A percentile compares a stretch with the other conserved stretches of the same genome.
These are phyloP conservation scores for Octopus bimaculoides DNA, from an alignment of 1,140 invertebrate genomes.

Conservation along the genomic window DNA sequence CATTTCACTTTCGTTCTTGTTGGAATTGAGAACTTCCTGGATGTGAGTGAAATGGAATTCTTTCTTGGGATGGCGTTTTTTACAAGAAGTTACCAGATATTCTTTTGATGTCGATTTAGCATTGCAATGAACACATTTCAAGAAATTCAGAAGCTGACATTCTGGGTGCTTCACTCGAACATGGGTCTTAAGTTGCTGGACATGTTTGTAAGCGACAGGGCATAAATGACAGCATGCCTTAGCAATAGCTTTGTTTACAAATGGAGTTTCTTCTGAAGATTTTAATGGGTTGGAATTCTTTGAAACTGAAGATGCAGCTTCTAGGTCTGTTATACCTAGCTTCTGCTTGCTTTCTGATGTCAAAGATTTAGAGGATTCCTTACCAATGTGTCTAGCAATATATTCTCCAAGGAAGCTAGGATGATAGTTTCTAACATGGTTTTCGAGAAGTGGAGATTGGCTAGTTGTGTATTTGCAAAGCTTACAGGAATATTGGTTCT, in stretches of 20 bases:
- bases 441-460: constrained; percentile 26
- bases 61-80: constrained; percentile 1
- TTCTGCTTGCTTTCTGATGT: background rate
- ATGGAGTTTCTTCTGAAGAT: background rate
- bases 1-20: background rate
- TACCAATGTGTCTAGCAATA: background rate
- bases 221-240: constrained; percentile 7
- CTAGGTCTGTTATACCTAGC: background rate
- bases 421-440: constrained; percentile 23
- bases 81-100: background rate
- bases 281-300: too few species aligned
- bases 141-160: background rate
- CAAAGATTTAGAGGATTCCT: background rate
- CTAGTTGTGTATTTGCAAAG: constrained; percentile 31
- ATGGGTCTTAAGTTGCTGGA: background rate
- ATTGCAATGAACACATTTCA: constrained; percentile 8
- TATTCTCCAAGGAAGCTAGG: background rate
- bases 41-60: background rate
- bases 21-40: background rate
- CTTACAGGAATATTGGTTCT: constrained; percentile 30
- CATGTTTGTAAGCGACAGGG: constrained; percentile 2
- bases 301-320: background rate
- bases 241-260: background rate
- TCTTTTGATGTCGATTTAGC: constrained; percentile 8
- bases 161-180: constrained; percentile 1